Evolutionary conservation across 2,113 vertebrate species (phyloP), one percentile per base, ranked within the genome.

Genomic region (Ictalurus punctatus): DNA sequence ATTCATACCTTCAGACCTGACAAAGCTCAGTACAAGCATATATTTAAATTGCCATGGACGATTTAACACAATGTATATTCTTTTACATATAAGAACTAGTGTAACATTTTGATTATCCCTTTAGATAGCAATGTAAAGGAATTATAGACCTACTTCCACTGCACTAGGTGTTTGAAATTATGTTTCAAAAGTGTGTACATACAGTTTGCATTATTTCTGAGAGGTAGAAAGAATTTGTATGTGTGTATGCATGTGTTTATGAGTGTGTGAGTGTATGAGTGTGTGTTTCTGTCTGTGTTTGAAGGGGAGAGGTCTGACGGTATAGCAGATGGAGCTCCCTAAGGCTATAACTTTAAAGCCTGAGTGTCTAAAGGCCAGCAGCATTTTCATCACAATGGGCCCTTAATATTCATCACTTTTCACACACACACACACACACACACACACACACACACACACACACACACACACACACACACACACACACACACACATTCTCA

Each of bases 381-480:
- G 90, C 93, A 95, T 96, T 96, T 96, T 96, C 93, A 95, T 96
- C 94, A 95, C 94, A 96, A 95, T 95, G 91, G 94, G 90, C 89
- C 92, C 95, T 95, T 95, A 96, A 96, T 96, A 96, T 96, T 96
- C 94, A 96, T 95, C 93, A 92, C 92, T 92, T 92, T 94, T 90
- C 87, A 92, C 92, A 91, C 73, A 67, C 67, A 65, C 76, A 92
- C 91, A 90, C 87, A 92, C 92, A 91, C 73, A 80, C 67, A 65
- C 59, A 80, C 86, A 80, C 27, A 80, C 86, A 87, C 30, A 59
- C 40, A 92, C 91, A 90, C 87, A 92, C 92, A 91, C 73, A 80
- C 67, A 65, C 59, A 80, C 86, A 80, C 27, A 80, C 86, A 87
- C 30, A 59, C 40, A 54, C 74, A 80, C 86, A 80, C 27, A 80